Base-by-base conservation (phyloP, 1,140 invertebrate genomes). In the Eulimnadia texana region DNA sequence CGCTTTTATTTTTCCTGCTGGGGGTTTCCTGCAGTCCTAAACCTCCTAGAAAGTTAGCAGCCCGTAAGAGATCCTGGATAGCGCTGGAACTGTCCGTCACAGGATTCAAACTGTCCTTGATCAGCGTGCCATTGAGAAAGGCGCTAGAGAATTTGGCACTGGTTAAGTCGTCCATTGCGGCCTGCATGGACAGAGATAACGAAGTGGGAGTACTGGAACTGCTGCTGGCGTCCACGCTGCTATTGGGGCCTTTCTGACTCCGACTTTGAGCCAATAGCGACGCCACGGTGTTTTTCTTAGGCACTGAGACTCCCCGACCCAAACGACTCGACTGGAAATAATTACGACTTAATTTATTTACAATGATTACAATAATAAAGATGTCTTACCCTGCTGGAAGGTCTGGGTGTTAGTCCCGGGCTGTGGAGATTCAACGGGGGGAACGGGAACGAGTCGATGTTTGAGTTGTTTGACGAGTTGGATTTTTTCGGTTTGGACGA, bases 281-380 rank as follows among this genome's bases (percentile, higher is more conserved):
- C 0, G 89, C 89, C 0, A 92, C 89, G 0, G 89, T 92, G 69
- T 91, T 91, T 75, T 92, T 92, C 77, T 91, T 91, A 25, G 87
- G 87, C 69, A 89, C 89, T 64, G 86, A 89, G 2, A 89, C 85
- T 1, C 87, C 87, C 2, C 86, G 78, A 9, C 88, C 88, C 9
- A 90, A 77, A 72, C 90, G 88, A 13, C 87, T 77, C 0, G 33
- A 42, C 33, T 42, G 33, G 16, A 9, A 42, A 42, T 9, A 9
- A 42, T 42, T 42, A 42, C 33, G 16, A 9, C 16, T 42, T 42
- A 42, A 16, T 42, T 42, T 9, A 42, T 42, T 16, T 42, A 6
- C 33, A 16, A 42, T 9, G 16, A 16, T 42, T 42, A 42, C 6
- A 42, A 9, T 42, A 42, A 42, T 42, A 42, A 42, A 16, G 6